These are phyloP conservation scores for Pseudolycoriella hygida DNA, from an alignment of 2,888 invertebrate species.

Conservation along the genomic window DNA sequence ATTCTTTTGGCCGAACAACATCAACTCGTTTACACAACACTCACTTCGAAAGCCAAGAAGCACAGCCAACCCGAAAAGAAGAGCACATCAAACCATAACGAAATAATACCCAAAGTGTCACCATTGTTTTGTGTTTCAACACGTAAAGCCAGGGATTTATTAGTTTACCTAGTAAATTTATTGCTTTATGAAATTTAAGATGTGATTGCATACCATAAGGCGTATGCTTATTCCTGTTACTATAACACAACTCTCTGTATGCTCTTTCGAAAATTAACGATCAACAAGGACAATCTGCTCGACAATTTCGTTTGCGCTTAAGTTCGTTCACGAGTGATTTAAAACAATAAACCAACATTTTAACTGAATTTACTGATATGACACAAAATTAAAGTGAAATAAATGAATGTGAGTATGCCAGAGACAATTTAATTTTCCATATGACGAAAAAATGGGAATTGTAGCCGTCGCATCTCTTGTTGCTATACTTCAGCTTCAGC, in stretches of 20 bases:
- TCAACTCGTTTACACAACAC: too few relatives aligned
- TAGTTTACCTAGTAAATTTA: background rate
- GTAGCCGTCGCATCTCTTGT: background rate
- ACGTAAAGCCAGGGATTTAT: background rate
- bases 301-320: too few relatives aligned
- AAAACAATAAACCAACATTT: too few relatives aligned
- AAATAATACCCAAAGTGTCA: background rate
- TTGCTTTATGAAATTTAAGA: background rate
- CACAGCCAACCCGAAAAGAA: background rate
- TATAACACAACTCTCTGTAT: too few relatives aligned
- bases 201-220: background rate
- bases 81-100: background rate
- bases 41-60: too few relatives aligned
- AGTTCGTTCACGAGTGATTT: too few relatives aligned
- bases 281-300: too few relatives aligned
- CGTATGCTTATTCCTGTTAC: background rate
- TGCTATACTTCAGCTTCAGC: background rate
- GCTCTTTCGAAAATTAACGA: too few relatives aligned
- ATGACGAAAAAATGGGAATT: slow-evolving; percentile 2
- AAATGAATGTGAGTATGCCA: background rate
- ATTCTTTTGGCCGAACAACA: too few relatives aligned
- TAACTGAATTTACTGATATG: too few relatives aligned
- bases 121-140: slow-evolving; percentile 1
- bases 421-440: background rate
- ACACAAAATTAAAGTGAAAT: too few relatives aligned